Evolutionary conservation across 1,140 invertebrate species (phyloP).

Genomic region (Tetramorium parvispinum): DNA sequence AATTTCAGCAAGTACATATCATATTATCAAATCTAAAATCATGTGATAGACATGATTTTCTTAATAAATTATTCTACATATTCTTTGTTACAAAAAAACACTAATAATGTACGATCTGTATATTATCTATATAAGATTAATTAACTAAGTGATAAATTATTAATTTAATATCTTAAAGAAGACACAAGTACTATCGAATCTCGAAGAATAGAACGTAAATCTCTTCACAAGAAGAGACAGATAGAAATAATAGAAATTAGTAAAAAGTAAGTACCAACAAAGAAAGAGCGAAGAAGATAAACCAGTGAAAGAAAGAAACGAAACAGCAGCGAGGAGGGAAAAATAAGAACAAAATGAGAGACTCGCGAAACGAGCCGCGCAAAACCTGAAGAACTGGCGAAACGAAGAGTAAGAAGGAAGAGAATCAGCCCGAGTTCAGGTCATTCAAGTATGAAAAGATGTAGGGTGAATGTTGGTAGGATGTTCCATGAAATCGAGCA

Average conservation of each 20-base stretch:
- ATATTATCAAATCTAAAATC: background rate
- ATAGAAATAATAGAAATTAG: constrained; percentile 48
- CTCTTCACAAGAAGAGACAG: constrained; percentile 48
- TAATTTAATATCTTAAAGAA: constrained; percentile 24
- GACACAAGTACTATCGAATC: background rate
- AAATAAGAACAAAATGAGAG: constrained; percentile 66
- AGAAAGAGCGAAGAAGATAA: constrained; percentile 38
- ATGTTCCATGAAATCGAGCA: constrained; percentile 60
- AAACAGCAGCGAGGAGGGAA: constrained; percentile 33
- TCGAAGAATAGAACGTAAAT: constrained; percentile 51
- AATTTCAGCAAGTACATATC: background rate
- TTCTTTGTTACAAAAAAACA: background rate
- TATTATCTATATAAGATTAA: background rate
- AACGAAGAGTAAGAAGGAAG: constrained; percentile 64
- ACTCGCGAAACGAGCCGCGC: constrained; percentile 66
- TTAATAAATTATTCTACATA: constrained; percentile 12
- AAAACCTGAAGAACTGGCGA: constrained; percentile 67
- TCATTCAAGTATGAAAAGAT: constrained; percentile 69
- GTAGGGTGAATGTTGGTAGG: constrained; percentile 60
- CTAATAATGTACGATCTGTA: background rate
- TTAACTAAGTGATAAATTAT: constrained; percentile 32
- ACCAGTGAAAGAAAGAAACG: constrained; percentile 14
- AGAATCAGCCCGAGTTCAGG: constrained; percentile 68
- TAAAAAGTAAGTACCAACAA: constrained; percentile 41
- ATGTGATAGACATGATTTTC: background rate